Base-by-base conservation (phyloP, 2,113 vertebrate species). In the Phycodurus eques region DNA sequence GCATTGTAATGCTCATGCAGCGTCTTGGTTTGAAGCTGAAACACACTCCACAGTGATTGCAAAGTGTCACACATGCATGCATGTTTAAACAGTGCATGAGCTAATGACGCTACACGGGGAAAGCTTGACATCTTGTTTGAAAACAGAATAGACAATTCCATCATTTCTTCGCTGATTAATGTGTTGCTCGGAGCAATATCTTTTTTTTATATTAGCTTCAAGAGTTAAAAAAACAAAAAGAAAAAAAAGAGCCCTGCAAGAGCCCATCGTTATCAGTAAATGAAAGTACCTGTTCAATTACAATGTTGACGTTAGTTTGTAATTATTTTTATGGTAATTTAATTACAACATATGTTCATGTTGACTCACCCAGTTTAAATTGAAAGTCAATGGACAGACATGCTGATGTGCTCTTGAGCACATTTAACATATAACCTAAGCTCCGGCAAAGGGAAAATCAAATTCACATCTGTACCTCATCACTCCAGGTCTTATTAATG, bases 191-290 rank as follows among this genome's bases (percentile, higher is more conserved):
- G 65, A 67, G 67, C 53, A 46, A 42, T 51, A 39, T 53, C 20
- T 3, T 82, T 73, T 10, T 84, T 78, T 88, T 80, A 75, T 83
- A 88, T 86, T 87, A 53, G 65, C 64, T 83, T 81, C 65, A 51
- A 80, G 84, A 64, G 75, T 67, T n/a, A n/a, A n/a, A n/a, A n/a
- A n/a, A n/a, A n/a, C n/a, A 27, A 27, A 78, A 70, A 80, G 77
- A 62, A 68, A 83, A 78, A 65, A 74, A 39, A 39, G 35, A 6
- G 35, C 35, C 35, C 35, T 39, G 51, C 63, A 82, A 85, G 81
- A 76, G 74, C 56, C n/a, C 10, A 10, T 14, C 46, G 70, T 33
- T 70, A 77, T 80, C 51, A 71, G 67, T 67, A 82, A 73, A 80
- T 53, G 43, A 47, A 42, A n/a, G 59, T 56, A 53, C 3, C 46